phyloP scores from a whole-genome alignment of 2,113 vertebrate species.

The Arothron firmamentum region DNA sequence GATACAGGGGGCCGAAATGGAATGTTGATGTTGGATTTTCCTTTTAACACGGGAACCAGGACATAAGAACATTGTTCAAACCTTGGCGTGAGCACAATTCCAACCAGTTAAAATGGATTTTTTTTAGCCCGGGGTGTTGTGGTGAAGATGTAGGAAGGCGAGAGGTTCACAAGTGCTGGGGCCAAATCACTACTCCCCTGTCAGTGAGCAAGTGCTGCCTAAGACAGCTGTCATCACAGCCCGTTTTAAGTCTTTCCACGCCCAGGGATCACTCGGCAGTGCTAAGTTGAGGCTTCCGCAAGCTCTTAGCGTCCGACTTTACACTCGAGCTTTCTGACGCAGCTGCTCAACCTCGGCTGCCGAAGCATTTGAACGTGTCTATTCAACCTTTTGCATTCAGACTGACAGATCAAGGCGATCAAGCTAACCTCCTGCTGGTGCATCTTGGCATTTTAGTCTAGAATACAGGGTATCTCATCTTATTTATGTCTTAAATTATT shows the following conservation, averaged over 20 bases:
- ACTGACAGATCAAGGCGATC: too few relatives aligned
- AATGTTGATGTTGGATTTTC: slow-evolving; percentile 53
- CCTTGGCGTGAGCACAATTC: slow-evolving; percentile 7
- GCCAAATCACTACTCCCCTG: slow-evolving; percentile 21
- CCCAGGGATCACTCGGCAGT: slow-evolving; percentile 47
- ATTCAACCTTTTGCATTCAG: too few relatives aligned
- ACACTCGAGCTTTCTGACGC: slow-evolving; percentile 55
- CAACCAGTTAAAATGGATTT: slow-evolving; percentile 3
- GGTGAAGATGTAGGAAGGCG: slow-evolving; percentile 3
- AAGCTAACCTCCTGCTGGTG: too few relatives aligned
- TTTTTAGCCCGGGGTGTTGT: neutral
- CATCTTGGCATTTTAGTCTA: too few relatives aligned
- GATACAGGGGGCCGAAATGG: slow-evolving; percentile 24
- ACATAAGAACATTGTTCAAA: slow-evolving; percentile 5
- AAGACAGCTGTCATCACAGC: slow-evolving; percentile 64
- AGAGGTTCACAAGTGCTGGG: slow-evolving; percentile 3
- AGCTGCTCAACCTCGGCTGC: slow-evolving; percentile 61
- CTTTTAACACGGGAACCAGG: slow-evolving; percentile 4
- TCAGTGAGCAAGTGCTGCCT: slow-evolving; percentile 29
- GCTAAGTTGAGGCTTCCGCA: slow-evolving; percentile 60
- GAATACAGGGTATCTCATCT: too few relatives aligned
- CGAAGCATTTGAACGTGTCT: slow-evolving; percentile 28
- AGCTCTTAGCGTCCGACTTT: slow-evolving; percentile 50
- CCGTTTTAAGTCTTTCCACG: slow-evolving; percentile 57
- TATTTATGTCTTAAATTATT: too few relatives aligned